phyloP scores from a whole-genome alignment of 1,140 invertebrate species.

The Maconellicoccus hirsutus region DNA sequence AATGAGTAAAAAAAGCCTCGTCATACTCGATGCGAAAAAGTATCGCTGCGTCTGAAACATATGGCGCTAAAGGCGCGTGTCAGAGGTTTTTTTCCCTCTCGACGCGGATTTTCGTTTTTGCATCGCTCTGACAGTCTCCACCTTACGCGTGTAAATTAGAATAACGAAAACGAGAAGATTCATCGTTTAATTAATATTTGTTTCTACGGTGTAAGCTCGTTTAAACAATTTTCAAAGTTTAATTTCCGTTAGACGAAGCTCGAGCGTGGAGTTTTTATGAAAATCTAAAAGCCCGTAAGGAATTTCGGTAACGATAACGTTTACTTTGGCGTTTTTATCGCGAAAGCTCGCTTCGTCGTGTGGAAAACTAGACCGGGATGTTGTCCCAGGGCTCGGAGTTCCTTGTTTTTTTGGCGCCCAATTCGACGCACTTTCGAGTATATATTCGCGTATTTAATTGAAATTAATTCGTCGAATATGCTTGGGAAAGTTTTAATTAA shows the following conservation, averaged over 20 bases:
- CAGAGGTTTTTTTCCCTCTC: too few species aligned
- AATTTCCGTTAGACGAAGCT: not conserved
- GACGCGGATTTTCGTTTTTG: too few species aligned
- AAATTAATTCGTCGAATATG: not conserved
- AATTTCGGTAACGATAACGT: slow-evolving; percentile 4
- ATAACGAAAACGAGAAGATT: not conserved
- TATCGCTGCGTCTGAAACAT: too few species aligned
- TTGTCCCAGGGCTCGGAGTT: too few species aligned
- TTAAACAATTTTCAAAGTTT: slow-evolving; percentile 5
- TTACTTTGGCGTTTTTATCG: not conserved
- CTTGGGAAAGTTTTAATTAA: too few species aligned
- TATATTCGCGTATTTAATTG: not conserved
- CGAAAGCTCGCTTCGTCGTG: too few species aligned
- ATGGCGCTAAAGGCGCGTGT: too few species aligned
- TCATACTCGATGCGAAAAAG: too few species aligned
- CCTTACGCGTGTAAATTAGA: not conserved
- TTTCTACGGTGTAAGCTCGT: not conserved
- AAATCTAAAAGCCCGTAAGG: not conserved
- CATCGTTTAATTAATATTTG: slow-evolving; percentile 1
- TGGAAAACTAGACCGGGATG: too few species aligned
- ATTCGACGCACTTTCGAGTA: not conserved
- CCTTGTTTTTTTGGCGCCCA: too few species aligned
- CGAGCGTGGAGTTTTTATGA: not conserved
- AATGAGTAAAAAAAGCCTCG: too few species aligned
- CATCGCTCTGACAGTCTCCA: too few species aligned